phyloP scores from a whole-genome alignment of 2,113 vertebrate genomes.

The Gymnobelideus leadbeateri region DNA sequence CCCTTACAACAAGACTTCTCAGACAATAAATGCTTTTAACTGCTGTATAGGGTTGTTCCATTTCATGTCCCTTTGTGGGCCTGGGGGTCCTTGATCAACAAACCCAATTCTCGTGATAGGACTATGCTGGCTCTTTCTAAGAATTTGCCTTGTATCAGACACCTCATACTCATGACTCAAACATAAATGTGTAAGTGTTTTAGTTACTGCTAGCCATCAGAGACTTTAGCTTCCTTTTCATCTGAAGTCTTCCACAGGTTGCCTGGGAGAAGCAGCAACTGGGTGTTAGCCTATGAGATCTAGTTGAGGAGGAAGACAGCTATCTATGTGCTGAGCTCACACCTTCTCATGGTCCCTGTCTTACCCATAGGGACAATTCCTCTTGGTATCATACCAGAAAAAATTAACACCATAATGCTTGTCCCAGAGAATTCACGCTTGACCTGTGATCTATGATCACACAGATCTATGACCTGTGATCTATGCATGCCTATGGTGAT shows the following conservation, averaged over 20 bases:
- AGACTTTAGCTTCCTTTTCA: background rate
- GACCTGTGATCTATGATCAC: background rate
- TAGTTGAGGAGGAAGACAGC: background rate
- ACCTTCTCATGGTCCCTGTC: background rate
- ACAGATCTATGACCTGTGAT: background rate
- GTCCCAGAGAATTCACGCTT: background rate
- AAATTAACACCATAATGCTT: background rate
- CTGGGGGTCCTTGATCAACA: too few relatives aligned
- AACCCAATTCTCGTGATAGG: too few relatives aligned
- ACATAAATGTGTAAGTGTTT: too few relatives aligned
- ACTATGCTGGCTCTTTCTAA: too few relatives aligned
- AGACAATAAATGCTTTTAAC: too few relatives aligned
- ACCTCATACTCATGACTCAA: too few relatives aligned
- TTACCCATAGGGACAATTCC: background rate
- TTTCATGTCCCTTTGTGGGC: too few relatives aligned
- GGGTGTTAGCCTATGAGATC: background rate
- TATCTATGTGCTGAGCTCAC: background rate
- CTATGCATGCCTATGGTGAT: background rate
- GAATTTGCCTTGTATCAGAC: too few relatives aligned
- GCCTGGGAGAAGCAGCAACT: background rate
- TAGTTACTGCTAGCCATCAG: background rate
- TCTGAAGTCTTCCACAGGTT: background rate
- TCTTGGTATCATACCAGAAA: background rate
- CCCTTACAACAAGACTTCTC: too few relatives aligned
- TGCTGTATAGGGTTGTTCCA: too few relatives aligned